These are phyloP conservation scores for Lepeophtheirus nordmannii DNA, from an alignment of 2,888 invertebrate genomes.

Conservation along the genomic window DNA sequence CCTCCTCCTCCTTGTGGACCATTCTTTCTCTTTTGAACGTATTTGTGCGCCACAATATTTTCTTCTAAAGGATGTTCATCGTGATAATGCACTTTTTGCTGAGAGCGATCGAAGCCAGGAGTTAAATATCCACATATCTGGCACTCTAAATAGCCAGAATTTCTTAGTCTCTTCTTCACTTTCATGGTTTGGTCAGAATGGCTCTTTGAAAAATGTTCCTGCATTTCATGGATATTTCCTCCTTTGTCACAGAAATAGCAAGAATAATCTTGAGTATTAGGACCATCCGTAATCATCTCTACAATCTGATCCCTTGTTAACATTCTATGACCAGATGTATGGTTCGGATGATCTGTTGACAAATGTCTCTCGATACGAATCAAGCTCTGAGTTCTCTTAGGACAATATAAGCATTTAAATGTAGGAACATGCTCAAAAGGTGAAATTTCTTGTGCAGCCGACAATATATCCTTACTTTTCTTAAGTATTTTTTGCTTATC, in stretches of 20 bases:
- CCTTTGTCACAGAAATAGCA: conserved; percentile 10
- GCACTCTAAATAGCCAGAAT: conserved; percentile 19
- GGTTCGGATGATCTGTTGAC: conserved; percentile 7
- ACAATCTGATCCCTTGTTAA: conserved; percentile 22
- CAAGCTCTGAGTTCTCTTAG: conserved; percentile 15
- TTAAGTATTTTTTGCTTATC: too few relatives aligned
- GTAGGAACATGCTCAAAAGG: conserved; percentile 17
- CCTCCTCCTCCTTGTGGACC: too few relatives aligned
- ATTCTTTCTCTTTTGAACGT: not conserved
- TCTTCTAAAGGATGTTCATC: conserved; percentile 23
- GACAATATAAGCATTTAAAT: conserved; percentile 20
- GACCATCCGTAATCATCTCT: not conserved
- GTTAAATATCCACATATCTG: conserved; percentile 20
- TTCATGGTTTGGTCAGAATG: conserved; percentile 3
- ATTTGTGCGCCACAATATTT: not conserved
- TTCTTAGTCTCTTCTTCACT: not conserved
- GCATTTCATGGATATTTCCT: conserved; percentile 2
- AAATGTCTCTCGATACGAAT: conserved; percentile 12
- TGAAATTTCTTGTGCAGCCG: conserved; percentile 12
- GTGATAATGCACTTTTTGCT: conserved; percentile 22
- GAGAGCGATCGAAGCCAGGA: conserved; percentile 19
- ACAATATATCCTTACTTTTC: not conserved
- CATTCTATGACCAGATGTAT: not conserved
- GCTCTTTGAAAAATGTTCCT: conserved; percentile 4
- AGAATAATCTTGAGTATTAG: not conserved